Base-by-base conservation (phyloP, 1,140 invertebrate genomes). In the Drosophila melanogaster region DNA sequence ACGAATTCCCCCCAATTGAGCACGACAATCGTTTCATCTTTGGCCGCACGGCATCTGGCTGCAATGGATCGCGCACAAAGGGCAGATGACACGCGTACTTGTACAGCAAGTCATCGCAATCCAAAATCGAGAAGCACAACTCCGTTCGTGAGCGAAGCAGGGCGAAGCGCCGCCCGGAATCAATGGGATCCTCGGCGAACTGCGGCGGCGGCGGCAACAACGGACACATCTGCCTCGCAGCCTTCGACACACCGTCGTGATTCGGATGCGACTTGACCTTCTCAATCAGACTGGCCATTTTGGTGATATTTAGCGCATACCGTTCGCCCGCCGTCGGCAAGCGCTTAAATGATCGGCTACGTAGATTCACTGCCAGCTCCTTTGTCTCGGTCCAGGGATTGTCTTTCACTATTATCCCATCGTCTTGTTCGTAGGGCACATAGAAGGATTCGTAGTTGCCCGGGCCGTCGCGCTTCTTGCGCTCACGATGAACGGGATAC, bases 31-130 rank as follows among this genome's bases (percentile, higher is more conserved):
- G 1, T 1, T 4, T 11, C 26, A 50, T 1, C 26, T 14, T 10
- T 2, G 47, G 24, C 1, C 26, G 47, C 4, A 0, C 11, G 1
- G 1, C 47, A 15, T 17, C 8, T 4, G 47, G 47, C 5, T 50
- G 4, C 4, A 1, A 24, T 8, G 47, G 47, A 50, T 33, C n/a
- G 6, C 10, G 24, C 8, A 50, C 26, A 6, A 4, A 33, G n/a
- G 47, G 47, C 47, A 50, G n/a, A 17, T 6, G 26, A 4, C 26
- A 50, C n/a, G 47, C 47, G 26, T 50, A 50, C 47, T 50, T 50
- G 0, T 33, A 33, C n/a, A 17, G n/a, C 47, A 6, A 4, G 0
- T 15, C 1, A 14, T 50, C 26, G 26, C 47, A 50, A n/a, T 17
- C 26, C 4, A 33, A 5, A 4, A 3, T 50, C 4, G 47, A 17